Evolutionary conservation across 2,888 invertebrate genomes (phyloP), one percentile per base, ranked within the genome.

Genomic region (Cabera pusaria): DNA sequence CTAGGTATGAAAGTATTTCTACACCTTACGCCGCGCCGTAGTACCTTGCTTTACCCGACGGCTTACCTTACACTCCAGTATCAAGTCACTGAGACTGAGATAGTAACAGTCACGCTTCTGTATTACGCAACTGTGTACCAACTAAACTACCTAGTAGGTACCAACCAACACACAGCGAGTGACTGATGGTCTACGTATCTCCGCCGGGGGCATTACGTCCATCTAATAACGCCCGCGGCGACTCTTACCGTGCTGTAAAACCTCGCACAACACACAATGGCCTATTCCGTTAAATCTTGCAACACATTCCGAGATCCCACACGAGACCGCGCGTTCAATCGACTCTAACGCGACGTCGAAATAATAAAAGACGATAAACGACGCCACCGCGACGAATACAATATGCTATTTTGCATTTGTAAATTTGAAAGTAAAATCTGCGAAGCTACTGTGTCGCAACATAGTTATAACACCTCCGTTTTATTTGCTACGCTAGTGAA

Each of bases 361-460:
- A 77, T 73, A 77, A 80, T 78, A 81, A 74, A 80, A 70, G 59
- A 50, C 59, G 50, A 61, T 55, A 55, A 64, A 64, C 56, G 63
- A 59, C 61, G 62, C 67, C 56, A 62, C 72, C 65, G 56, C 63
- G 57, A 47, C 62, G 69, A 78, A 79, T 66, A 85, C 87, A 86
- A 87, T 86, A 74, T 75, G 76, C 83, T 75, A 80, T 87, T 85
- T 76, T 71, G 69, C 73, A 72, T 77, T 72, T 79, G 76, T 69
- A 68, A 75, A 80, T 82, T 82, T 73, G 72, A 79, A 80, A 80
- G 79, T 80, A 77, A 79, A 81, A 78, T 79, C 68, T 64, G 62
- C 59, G 67, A 63, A 57, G 84, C 85, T 85, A 84, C 85, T 71
- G 83, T 78, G 69, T 68, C 70, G 81, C 86, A 80, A 86, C 84